phyloP scores from a whole-genome alignment of 2,888 invertebrate species.

The Scelioninae gen. 1 region DNA sequence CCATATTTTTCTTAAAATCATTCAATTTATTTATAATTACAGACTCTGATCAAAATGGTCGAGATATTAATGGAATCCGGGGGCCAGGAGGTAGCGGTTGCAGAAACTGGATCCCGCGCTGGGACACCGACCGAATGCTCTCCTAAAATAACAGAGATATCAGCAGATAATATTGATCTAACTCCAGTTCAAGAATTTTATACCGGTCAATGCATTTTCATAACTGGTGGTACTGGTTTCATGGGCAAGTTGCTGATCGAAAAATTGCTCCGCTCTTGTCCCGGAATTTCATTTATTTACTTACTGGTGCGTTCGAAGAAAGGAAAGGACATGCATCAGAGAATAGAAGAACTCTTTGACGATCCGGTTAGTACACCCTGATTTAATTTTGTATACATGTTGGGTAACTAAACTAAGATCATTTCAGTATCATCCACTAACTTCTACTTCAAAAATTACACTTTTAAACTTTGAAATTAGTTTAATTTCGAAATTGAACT shows the following conservation, averaged over 20 bases:
- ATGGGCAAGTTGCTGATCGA: slow-evolving; percentile 89
- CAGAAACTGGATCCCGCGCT: slow-evolving; percentile 76
- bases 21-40: no score
- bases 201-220: slow-evolving; percentile 85
- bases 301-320: slow-evolving; percentile 86
- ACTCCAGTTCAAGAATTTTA: slow-evolving; percentile 85
- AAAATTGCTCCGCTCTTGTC: slow-evolving; percentile 88
- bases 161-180: slow-evolving; percentile 72
- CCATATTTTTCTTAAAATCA: no score
- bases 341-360: slow-evolving; percentile 85
- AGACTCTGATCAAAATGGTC: slow-evolving; percentile 81
- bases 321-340: slow-evolving; percentile 85
- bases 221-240: slow-evolving; percentile 89
- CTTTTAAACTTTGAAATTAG: no score
- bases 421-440: no score
- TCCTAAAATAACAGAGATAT: slow-evolving; percentile 67
- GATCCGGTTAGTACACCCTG: slow-evolving; percentile 77
- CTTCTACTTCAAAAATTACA: no score
- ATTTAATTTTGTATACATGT: no score
- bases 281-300: slow-evolving; percentile 86
- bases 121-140: slow-evolving; percentile 76
- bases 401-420: no score
- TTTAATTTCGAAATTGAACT: no score
- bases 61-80: slow-evolving; percentile 82
- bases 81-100: slow-evolving; percentile 80